phyloP scores from a whole-genome alignment of 2,888 invertebrate genomes.

The Bimastos eiseni region DNA sequence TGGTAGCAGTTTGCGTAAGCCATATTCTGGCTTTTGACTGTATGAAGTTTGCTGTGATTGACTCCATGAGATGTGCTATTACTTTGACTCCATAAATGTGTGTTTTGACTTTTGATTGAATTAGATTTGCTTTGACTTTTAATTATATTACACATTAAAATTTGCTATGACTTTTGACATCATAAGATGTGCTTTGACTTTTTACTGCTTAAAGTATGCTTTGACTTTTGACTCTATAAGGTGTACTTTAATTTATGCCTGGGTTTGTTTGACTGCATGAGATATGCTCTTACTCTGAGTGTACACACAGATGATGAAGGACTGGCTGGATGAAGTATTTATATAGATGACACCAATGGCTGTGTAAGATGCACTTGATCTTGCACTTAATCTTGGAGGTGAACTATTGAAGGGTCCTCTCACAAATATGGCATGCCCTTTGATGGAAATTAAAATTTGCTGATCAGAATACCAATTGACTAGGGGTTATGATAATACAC shows the following conservation, averaged over 20 bases:
- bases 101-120: neutral
- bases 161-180: neutral
- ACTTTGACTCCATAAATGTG: neutral
- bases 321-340: neutral
- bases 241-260: neutral
- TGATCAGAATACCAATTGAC: neutral
- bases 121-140: neutral
- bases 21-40: neutral
- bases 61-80: neutral
- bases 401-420: neutral
- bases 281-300: neutral
- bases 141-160: too few species aligned
- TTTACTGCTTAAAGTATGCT: neutral
- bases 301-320: neutral
- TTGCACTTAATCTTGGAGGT: neutral
- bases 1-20: neutral
- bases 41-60: too few species aligned
- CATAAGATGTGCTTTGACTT: neutral
- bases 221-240: neutral
- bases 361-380: neutral
- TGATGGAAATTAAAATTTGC: neutral
- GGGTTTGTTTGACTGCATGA: neutral
- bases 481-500: too few species aligned
- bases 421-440: neutral
- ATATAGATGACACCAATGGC: neutral